A percentile compares a stretch with the other conserved stretches of the same genome.
Evolutionary conservation across 2,888 invertebrate species (phyloP).

Genomic region (Sesia apiformis): DNA sequence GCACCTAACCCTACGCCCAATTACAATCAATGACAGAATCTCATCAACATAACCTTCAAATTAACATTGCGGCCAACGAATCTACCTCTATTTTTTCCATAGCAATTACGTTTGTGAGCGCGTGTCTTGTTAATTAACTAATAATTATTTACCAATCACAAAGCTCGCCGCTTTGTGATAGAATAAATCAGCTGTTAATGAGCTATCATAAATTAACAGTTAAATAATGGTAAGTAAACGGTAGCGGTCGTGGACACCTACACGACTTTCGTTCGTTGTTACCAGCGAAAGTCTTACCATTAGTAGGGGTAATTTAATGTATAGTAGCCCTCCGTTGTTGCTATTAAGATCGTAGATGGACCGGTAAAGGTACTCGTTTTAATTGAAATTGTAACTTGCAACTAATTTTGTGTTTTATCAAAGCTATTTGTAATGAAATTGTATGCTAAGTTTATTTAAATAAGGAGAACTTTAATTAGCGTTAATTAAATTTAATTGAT

Average conservation of each 20-base stretch:
- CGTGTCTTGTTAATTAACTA: not conserved
- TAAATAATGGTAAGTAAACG: not conserved
- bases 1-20: not conserved
- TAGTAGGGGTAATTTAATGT: not conserved
- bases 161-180: constrained; percentile 1
- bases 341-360: not conserved
- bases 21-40: not conserved
- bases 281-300: not conserved
- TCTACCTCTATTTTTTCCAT: not conserved
- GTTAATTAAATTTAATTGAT: too few species aligned
- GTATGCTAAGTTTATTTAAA: too few species aligned
- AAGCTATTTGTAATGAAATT: too few species aligned
- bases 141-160: not conserved
- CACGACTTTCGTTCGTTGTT: not conserved
- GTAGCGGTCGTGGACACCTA: not conserved
- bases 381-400: too few species aligned
- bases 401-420: too few species aligned
- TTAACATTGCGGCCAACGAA: not conserved
- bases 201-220: constrained; percentile 11
- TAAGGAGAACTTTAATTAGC: too few species aligned
- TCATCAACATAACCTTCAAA: not conserved
- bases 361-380: not conserved
- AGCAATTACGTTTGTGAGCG: not conserved
- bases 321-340: not conserved
- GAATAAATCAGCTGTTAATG: constrained; percentile 15